A percentile compares a stretch with the other conserved stretches of the same genome.
phyloP scores from a whole-genome alignment of 1,140 invertebrate genomes.

The Laupala kohalensis region DNA sequence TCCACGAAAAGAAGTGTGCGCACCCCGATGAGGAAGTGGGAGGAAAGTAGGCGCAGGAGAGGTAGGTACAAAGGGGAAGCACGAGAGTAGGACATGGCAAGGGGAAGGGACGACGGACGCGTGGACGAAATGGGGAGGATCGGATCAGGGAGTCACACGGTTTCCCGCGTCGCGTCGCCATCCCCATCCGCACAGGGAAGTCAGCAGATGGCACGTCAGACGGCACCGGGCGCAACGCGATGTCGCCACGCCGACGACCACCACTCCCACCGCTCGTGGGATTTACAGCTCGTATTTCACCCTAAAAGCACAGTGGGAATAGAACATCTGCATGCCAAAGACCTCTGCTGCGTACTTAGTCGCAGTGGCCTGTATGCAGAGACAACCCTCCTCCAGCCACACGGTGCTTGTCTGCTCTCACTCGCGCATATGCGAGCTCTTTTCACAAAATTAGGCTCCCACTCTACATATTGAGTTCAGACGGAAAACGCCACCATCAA shows the following conservation, averaged over 20 bases:
- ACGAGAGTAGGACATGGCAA: too few species aligned
- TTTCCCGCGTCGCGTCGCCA: too few species aligned
- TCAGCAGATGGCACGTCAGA: not conserved
- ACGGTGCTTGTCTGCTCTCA: not conserved
- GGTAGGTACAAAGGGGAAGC: not conserved
- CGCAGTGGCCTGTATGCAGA: not conserved
- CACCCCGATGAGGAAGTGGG: not conserved
- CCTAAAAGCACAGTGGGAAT: not conserved
- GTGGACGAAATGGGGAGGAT: too few species aligned
- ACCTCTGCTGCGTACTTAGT: not conserved
- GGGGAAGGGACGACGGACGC: too few species aligned
- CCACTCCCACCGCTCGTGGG: not conserved
- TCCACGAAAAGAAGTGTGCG: not conserved
- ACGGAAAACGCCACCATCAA: not conserved
- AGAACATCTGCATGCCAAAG: not conserved
- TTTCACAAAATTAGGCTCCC: not conserved
- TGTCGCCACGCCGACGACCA: not conserved
- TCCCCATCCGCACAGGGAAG: too few species aligned
- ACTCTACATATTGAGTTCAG: not conserved
- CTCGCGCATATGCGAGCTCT: not conserved
- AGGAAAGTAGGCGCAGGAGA: too few species aligned
- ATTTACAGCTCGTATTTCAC: not conserved
- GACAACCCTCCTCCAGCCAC: not conserved
- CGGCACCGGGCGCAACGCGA: not conserved
- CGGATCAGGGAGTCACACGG: too few species aligned